phyloP scores from a whole-genome alignment of 2,888 invertebrate genomes.

The Lacanobia oleracea region DNA sequence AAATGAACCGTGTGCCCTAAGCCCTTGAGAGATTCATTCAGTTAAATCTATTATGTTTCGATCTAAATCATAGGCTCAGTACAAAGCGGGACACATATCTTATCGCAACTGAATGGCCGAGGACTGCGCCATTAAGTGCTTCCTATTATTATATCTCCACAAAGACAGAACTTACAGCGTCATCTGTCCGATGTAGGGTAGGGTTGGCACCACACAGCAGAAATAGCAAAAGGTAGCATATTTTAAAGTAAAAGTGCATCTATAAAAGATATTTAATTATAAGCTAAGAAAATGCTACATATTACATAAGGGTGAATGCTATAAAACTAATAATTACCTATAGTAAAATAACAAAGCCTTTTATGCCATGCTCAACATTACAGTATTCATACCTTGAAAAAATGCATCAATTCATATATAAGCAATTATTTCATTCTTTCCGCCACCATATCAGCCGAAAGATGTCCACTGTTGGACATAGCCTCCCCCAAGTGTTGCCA shows the following conservation, averaged over 20 bases:
- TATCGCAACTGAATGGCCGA: conserved; percentile 22
- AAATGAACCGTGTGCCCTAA: not conserved
- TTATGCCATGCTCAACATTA: too few relatives aligned
- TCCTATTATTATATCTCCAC: conserved; percentile 61
- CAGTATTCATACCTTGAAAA: too few relatives aligned
- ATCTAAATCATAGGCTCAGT: conserved; percentile 19
- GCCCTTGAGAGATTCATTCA: conserved; percentile 1
- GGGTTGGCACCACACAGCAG: conserved; percentile 34
- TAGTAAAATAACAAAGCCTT: too few relatives aligned
- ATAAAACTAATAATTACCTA: too few relatives aligned
- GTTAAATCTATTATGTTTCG: not conserved
- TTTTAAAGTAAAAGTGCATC: not conserved
- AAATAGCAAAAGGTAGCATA: not conserved
- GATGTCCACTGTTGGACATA: too few relatives aligned
- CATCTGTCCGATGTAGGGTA: conserved; percentile 53
- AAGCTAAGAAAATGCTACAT: not conserved
- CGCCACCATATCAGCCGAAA: too few relatives aligned
- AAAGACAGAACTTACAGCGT: conserved; percentile 59
- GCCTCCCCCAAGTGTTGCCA: too few relatives aligned
- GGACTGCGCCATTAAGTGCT: conserved; percentile 53
- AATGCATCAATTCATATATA: too few relatives aligned
- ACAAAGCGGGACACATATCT: conserved; percentile 27
- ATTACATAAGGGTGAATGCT: too few relatives aligned
- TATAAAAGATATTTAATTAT: not conserved
- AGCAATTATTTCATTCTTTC: too few relatives aligned